These are phyloP conservation scores for Alviniconcha marisindica DNA, from an alignment of 1,140 invertebrate species.

Conservation along the genomic window DNA sequence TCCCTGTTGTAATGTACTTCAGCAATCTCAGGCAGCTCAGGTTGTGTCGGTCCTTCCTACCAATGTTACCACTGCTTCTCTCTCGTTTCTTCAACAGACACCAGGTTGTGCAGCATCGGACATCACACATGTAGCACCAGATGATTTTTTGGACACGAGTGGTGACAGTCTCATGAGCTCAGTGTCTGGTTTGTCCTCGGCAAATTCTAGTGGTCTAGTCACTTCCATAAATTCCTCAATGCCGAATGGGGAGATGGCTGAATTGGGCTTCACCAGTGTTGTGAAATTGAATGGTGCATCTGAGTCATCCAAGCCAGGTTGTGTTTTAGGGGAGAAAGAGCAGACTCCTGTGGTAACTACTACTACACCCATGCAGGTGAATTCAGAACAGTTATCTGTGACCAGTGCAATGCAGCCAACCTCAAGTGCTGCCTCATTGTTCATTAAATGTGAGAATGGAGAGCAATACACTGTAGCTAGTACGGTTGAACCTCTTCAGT, in stretches of 20 bases:
- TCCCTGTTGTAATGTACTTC: constrained; percentile 15
- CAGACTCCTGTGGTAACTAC: not conserved
- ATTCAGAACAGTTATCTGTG: not conserved
- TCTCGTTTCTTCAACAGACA: constrained; percentile 23
- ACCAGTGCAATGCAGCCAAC: constrained; percentile 22
- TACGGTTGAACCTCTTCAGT: not conserved
- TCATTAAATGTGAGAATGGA: constrained; percentile 34
- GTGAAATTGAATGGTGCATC: constrained; percentile 34
- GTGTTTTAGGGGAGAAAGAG: not conserved
- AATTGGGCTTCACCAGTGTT: constrained; percentile 18
- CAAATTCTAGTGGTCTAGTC: constrained; percentile 33
- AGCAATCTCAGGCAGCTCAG: constrained; percentile 33
- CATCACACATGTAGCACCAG: constrained; percentile 19
- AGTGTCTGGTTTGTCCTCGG: constrained; percentile 28
- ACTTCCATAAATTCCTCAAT: not conserved
- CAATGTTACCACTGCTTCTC: not conserved
- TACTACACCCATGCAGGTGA: not conserved
- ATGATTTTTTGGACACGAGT: constrained; percentile 37
- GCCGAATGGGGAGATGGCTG: constrained; percentile 14
- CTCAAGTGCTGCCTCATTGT: not conserved
- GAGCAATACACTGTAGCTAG: constrained; percentile 8
- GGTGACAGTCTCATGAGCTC: constrained; percentile 31
- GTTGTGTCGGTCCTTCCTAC: constrained; percentile 24
- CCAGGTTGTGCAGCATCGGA: constrained; percentile 8
- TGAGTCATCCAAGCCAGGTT: not conserved